Evolutionary conservation across 2,797 vertebrate genomes (phyloP), one percentile per base, ranked within the genome.

Genomic region (Sebastolobus alascanus): DNA sequence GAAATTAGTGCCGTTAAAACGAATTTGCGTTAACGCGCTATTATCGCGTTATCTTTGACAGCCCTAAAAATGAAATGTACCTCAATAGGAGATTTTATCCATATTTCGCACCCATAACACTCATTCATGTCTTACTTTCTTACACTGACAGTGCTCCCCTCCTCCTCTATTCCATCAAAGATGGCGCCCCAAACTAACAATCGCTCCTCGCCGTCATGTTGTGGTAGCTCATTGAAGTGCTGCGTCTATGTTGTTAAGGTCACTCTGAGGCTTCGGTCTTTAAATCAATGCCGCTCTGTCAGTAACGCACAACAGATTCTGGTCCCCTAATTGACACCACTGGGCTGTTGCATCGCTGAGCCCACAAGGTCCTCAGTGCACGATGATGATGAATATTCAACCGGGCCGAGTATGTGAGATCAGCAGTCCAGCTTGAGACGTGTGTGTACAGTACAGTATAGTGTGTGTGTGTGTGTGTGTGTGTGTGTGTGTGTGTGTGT

Each of bases 371-470:
- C 78, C 84, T 90, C 64, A 61, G 71, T 52, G 76, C 65, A 65
- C 35, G 79, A 58, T 77, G 83, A 83, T 85, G 79, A 92, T 92
- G 87, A 93, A 94, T 94, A 92, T 92, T 92, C 77, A 90, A 65
- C 72, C 2, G 40, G 43, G 55, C 60, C 65, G 25, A 78, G 86
- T 80, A 83, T 81, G 86, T 84, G 80, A 82, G 76, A 75, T 87
- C 89, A 86, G 84, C 84, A 82, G 83, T 87, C 84, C 90, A 92
- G 90, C 87, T 93, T 87, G 83, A 77, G 61, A 68, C 68, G 76
- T 81, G 87, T 88, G 74, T 85, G 65, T 74, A 52, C 68, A 33
- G 54, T 84, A 65, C 58, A 74, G 46, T 83, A 69, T 18, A 60
- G 73, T 68, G 12, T 76, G 58, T 73, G 54, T 80, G 75, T 79